phyloP scores from a whole-genome alignment of 2,888 invertebrate genomes.

The Monoplex corrugatus region DNA sequence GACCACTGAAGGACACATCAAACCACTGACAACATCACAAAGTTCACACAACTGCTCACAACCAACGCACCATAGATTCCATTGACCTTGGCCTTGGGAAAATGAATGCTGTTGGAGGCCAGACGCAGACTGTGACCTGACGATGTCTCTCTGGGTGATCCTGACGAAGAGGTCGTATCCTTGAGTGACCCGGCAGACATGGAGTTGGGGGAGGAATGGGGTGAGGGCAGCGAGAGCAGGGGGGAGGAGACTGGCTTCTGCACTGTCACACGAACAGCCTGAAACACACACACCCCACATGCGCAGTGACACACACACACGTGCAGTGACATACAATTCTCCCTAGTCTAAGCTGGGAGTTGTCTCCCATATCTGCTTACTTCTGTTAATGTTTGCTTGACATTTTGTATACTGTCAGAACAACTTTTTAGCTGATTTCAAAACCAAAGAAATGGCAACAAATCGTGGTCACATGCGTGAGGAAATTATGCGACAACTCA shows the following conservation, averaged over 20 bases:
- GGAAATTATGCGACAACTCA: no score
- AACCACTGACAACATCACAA: not conserved
- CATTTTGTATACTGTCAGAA: no score
- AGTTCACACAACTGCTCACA: not conserved
- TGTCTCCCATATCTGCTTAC: no score
- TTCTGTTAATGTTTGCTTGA: no score
- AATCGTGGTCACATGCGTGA: no score
- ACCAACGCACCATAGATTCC: not conserved
- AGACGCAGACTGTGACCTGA: constrained; percentile 29
- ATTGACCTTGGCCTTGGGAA: constrained; percentile 36
- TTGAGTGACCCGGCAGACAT: not conserved
- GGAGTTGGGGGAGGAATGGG: constrained; percentile 10
- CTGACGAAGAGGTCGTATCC: not conserved
- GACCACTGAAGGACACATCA: not conserved
- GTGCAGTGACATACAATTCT: no score
- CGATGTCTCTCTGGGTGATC: no score
- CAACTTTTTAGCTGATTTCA: no score
- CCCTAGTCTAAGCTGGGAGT: no score
- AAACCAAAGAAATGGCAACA: no score
- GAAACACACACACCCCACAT: no score
- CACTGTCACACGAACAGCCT: constrained; percentile 39
- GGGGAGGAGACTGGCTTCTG: not conserved
- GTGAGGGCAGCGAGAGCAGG: constrained; percentile 2
- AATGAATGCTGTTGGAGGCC: constrained; percentile 40
- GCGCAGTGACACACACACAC: no score